Evolutionary conservation across 2,888 invertebrate species (phyloP).

Genomic region (Alentia gelatinosa): DNA sequence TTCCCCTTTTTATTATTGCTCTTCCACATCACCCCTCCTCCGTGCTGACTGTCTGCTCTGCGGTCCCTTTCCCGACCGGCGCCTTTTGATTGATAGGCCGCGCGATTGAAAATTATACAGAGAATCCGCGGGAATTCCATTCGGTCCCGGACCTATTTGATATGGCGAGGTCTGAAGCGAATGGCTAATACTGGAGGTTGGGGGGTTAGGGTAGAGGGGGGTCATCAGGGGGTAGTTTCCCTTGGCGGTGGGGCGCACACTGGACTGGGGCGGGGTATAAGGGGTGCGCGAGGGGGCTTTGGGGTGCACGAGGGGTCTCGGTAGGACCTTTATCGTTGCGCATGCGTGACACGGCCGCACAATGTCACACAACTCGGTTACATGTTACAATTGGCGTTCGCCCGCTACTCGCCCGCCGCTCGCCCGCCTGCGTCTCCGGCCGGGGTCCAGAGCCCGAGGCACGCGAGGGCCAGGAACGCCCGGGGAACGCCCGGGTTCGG

Average conservation of each 20-base stretch:
- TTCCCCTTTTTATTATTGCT: not conserved
- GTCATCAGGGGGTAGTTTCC: not conserved
- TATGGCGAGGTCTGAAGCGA: not conserved
- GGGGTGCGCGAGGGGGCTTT: not conserved
- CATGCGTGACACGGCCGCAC: constrained; percentile 33
- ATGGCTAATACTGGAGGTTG: not conserved
- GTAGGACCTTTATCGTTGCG: not conserved
- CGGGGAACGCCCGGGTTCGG: not conserved
- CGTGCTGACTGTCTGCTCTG: not conserved
- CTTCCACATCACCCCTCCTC: not conserved
- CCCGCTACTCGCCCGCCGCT: not conserved
- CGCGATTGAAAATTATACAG: constrained; percentile 50
- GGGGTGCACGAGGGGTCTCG: not conserved
- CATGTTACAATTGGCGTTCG: constrained; percentile 30
- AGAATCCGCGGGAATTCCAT: constrained; percentile 4
- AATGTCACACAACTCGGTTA: constrained; percentile 49
- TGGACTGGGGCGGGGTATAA: not conserved
- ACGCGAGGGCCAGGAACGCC: not conserved
- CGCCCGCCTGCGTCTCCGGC: not conserved
- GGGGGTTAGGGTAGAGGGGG: not conserved
- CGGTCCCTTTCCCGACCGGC: not conserved
- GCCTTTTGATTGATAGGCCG: constrained; percentile 38
- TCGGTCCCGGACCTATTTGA: not conserved
- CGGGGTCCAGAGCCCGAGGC: not conserved
- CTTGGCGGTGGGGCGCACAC: not conserved